These are phyloP conservation scores for Scaptodrosophila latifasciaeformis DNA, from an alignment of 2,888 invertebrate species.

Conservation along the genomic window DNA sequence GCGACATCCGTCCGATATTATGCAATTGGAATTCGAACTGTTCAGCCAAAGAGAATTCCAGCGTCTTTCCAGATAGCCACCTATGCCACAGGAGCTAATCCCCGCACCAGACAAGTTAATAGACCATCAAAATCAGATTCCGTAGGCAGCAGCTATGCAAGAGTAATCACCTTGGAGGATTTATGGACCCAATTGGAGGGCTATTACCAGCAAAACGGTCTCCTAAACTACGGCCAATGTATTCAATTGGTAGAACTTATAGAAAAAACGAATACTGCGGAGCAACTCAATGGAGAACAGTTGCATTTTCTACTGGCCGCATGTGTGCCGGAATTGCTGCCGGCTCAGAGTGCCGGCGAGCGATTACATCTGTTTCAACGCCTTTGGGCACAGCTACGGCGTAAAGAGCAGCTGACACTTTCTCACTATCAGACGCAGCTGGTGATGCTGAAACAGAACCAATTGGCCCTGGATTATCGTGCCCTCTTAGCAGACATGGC, in stretches of 20 bases:
- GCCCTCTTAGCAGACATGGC: constrained; percentile 66
- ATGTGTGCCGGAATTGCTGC: constrained; percentile 75
- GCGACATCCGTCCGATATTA: constrained; percentile 4
- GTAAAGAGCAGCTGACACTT: constrained; percentile 56
- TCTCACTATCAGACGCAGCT: constrained; percentile 77
- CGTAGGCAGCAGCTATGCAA: constrained; percentile 12
- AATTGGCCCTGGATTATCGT: constrained; percentile 73
- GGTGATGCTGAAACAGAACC: constrained; percentile 79
- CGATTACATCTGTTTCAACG: constrained; percentile 77
- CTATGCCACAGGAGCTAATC: neutral
- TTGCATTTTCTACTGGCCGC: constrained; percentile 76
- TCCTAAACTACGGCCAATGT: constrained; percentile 48
- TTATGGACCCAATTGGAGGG: constrained; percentile 50
- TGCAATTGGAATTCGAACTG: too few species aligned
- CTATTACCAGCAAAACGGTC: constrained; percentile 45
- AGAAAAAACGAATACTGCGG: neutral
- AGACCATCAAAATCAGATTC: neutral
- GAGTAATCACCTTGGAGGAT: constrained; percentile 26
- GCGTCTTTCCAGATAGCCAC: neutral
- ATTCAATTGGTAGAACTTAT: constrained; percentile 51
- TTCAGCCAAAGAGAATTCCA: neutral
- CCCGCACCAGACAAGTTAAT: neutral
- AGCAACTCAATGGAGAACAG: constrained; percentile 41
- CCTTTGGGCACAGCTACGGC: constrained; percentile 77
- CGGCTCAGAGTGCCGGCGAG: constrained; percentile 75